Evolutionary conservation across 1,140 invertebrate genomes (phyloP).

Genomic region (Gryon sp.): DNA sequence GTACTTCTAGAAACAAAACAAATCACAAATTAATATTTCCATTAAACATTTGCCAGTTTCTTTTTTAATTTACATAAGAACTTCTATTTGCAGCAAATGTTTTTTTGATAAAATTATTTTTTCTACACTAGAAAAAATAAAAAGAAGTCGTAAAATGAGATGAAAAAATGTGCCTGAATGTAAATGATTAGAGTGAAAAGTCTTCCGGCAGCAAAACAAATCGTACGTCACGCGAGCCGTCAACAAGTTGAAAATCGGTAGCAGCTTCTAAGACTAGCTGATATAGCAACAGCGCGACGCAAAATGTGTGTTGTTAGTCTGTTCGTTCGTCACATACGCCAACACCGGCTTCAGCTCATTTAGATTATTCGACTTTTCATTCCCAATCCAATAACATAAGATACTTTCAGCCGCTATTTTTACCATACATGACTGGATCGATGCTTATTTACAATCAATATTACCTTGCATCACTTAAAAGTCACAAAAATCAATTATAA

Average conservation of each 20-base stretch:
- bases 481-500: too few relatives aligned
- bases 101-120: too few relatives aligned
- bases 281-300: too few relatives aligned
- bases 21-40: too few relatives aligned
- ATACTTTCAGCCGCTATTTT: constrained; percentile 52
- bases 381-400: constrained; percentile 55
- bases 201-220: constrained; percentile 33
- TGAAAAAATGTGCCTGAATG: neutral
- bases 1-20: too few relatives aligned
- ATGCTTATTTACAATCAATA: too few relatives aligned
- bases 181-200: constrained; percentile 7
- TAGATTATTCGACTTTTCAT: constrained; percentile 49
- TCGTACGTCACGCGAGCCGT: constrained; percentile 64
- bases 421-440: constrained; percentile 8
- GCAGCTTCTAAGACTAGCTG: neutral
- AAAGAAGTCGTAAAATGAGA: too few relatives aligned
- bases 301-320: constrained; percentile 1
- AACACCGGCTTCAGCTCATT: constrained; percentile 38
- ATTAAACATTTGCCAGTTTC: too few relatives aligned
- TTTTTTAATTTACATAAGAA: too few relatives aligned
- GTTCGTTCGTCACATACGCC: constrained; percentile 10
- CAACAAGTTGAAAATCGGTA: constrained; percentile 70
- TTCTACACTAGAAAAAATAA: too few relatives aligned
- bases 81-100: too few relatives aligned
- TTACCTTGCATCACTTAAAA: too few relatives aligned